These are phyloP conservation scores for Tenthredo scrophulariae DNA, from an alignment of 2,888 invertebrate species.

Conservation along the genomic window DNA sequence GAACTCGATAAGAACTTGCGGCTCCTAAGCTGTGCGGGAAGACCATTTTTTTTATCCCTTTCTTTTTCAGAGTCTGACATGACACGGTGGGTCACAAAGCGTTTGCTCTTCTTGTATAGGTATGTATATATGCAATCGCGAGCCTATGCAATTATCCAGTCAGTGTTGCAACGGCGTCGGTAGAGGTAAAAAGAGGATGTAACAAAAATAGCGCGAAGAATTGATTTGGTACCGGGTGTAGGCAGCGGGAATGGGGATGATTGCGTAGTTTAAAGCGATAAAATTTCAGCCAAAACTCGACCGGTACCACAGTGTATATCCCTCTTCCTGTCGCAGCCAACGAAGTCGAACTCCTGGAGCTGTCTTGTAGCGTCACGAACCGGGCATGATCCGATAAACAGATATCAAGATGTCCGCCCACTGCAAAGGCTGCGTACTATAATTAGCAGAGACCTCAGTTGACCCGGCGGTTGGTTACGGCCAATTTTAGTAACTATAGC, in stretches of 20 bases:
- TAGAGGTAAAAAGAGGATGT: not conserved
- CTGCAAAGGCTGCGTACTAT: conserved; percentile 69
- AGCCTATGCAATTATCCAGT: conserved; percentile 2
- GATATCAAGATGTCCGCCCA: conserved; percentile 72
- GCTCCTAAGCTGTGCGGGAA: too few relatives aligned
- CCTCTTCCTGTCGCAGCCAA: conserved; percentile 35
- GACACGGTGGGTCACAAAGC: not conserved
- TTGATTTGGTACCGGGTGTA: conserved; percentile 22
- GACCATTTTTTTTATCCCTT: not conserved
- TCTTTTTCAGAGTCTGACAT: too few relatives aligned
- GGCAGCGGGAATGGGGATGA: not conserved
- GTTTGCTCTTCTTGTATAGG: not conserved
- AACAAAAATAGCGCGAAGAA: not conserved
- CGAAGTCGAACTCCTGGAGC: conserved; percentile 39
- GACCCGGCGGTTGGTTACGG: conserved; percentile 67
- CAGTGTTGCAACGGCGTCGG: not conserved
- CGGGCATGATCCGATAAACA: conserved; percentile 75
- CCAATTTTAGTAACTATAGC: conserved; percentile 72
- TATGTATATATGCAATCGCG: too few relatives aligned
- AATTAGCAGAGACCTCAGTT: conserved; percentile 75
- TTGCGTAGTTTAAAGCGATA: not conserved
- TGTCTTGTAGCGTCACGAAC: conserved; percentile 50
- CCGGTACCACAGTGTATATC: conserved; percentile 31
- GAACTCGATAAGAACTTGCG: not conserved
- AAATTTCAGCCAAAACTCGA: not conserved